Percentiles rank a stretch among this genome's conserved stretches.
These are phyloP conservation scores for Clinocottus analis DNA, from an alignment of 2,113 vertebrate species.

Conservation along the genomic window DNA sequence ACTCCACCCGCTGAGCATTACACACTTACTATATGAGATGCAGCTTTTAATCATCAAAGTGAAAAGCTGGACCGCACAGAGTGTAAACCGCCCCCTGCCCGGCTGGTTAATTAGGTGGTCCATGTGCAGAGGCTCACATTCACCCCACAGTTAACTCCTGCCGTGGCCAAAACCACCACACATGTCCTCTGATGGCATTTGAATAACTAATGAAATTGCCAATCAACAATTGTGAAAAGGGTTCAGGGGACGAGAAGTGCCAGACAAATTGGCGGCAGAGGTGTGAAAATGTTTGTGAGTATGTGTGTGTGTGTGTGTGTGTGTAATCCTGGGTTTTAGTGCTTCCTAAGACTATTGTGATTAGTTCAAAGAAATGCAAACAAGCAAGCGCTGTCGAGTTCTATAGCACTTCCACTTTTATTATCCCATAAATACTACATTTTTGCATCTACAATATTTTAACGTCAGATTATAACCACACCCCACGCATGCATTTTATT, in stretches of 20 bases:
- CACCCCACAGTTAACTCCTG: slow-evolving; percentile 20
- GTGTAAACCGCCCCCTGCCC: slow-evolving; percentile 37
- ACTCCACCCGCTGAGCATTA: slow-evolving; percentile 35
- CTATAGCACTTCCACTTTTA: background rate
- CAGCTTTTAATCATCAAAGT: slow-evolving; percentile 54
- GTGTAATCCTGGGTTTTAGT: background rate
- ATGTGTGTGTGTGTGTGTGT: background rate
- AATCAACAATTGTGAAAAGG: slow-evolving; percentile 21
- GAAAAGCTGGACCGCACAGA: slow-evolving; percentile 42
- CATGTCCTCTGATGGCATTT: slow-evolving; percentile 33
- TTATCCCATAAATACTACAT: background rate
- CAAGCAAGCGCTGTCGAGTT: background rate
- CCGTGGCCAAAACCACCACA: slow-evolving; percentile 22
- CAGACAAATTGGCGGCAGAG: no score
- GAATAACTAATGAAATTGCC: slow-evolving; percentile 34
- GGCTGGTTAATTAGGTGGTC: slow-evolving; percentile 35
- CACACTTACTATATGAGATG: slow-evolving; percentile 43
- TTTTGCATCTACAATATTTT: slow-evolving; percentile 1
- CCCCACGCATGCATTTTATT: slow-evolving; percentile 10
- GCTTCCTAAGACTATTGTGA: background rate
- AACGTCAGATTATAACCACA: background rate
- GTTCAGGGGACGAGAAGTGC: no score
- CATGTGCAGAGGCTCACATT: slow-evolving; percentile 7
- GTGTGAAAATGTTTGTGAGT: background rate
- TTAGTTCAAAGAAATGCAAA: background rate